Evolutionary conservation across 2,888 invertebrate genomes (phyloP), one percentile per base, ranked within the genome.

Genomic region (Ornithoptera alexandrae): DNA sequence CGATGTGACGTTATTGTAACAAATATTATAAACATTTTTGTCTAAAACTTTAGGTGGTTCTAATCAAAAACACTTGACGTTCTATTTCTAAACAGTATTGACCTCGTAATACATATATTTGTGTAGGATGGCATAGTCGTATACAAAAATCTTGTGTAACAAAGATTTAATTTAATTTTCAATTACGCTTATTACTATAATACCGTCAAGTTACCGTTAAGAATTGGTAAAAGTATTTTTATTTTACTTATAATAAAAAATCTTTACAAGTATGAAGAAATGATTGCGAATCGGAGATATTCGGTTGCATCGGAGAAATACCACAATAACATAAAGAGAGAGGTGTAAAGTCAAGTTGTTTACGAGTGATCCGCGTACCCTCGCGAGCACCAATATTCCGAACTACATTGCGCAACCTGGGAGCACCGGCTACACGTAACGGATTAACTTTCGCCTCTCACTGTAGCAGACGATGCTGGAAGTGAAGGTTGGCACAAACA

Each of bases 391-490:
- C 70, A 75, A 77, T 70, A 73, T 73, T 80, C 76, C 77, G 78
- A 76, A 79, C 78, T 77, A 77, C 61, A 80, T 85, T 83, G 76
- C 80, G 80, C 76, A 84, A 83, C 74, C 61, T 64, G 73, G 72
- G 74, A 74, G 75, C 74, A 74, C 69, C 67, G 72, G 73, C 71
- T 74, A 75, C 74, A 81, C 80, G 81, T 74, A 76, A 76, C 73
- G 75, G 68, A 78, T 77, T 72, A 74, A 84, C 88, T 88, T 87
- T 89, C 87, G 78, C 86, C 85, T 83, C 84, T 87, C 82, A 82
- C 80, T 74, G 75, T 67, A 79, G 82, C 82, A 81, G 81, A 85
- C 79, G 82, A 76, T 75, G 72, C 77, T 73, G 72, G 77, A 77
- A 18, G 77, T 57, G 20, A 63, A 58, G 68, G 57, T 36, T 58